Percentiles rank a stretch among this genome's conserved stretches.
Conservation (phyloP, 1,140 invertebrate genomes). For the Penaeus chinensis region DNA sequence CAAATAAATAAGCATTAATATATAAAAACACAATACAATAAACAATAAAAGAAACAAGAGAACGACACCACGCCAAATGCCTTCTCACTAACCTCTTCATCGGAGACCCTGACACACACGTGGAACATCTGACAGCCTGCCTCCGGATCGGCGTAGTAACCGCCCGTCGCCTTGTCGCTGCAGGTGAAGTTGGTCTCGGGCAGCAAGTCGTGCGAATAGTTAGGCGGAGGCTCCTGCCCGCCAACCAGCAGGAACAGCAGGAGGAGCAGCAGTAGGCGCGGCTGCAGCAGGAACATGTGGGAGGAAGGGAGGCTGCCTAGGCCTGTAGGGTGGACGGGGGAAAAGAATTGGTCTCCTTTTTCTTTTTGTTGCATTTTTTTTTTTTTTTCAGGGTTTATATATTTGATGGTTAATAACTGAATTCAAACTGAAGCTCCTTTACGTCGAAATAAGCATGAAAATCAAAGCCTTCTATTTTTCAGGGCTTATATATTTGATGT, state of each 20-base stretch:
- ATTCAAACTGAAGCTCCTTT: no score
- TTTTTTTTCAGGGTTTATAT: no score
- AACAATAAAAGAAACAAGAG: no score
- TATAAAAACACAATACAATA: no score
- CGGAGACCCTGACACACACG: constrained; percentile 67
- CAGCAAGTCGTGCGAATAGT: constrained; percentile 83
- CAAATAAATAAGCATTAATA: no score
- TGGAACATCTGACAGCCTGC: constrained; percentile 94
- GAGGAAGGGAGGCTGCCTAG: background rate
- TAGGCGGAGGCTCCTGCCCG: constrained; percentile 71
- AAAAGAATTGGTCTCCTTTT: background rate
- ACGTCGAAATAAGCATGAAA: no score
- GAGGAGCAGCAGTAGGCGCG: constrained; percentile 45
- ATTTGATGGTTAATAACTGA: no score
- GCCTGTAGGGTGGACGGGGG: background rate
- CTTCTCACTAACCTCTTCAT: constrained; percentile 48
- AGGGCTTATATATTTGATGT: no score
- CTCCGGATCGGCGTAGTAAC: constrained; percentile 91
- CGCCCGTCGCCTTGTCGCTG: constrained; percentile 86
- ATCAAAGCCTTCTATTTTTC: no score
- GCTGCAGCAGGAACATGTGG: background rate
- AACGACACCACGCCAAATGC: no score
- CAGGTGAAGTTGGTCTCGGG: constrained; percentile 88
- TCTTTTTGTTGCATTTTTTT: no score
- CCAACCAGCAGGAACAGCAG: constrained; percentile 43